Evolutionary conservation across 2,113 vertebrate species (phyloP).

Genomic region (Etheostoma spectabile): DNA sequence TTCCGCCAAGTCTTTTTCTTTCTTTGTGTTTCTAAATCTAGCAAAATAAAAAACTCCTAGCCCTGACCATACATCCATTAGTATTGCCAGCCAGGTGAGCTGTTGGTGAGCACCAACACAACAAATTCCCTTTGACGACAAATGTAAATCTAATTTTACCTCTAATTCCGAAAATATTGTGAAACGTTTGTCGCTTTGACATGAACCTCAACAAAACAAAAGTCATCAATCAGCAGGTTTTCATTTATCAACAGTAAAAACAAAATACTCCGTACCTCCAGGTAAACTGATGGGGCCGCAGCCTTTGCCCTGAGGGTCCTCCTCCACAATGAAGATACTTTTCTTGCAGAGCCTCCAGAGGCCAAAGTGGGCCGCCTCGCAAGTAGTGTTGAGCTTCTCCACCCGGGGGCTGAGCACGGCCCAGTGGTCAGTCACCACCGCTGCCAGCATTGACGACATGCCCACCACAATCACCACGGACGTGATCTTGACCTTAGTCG

Average conservation of each 20-base stretch:
- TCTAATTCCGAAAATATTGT: background rate
- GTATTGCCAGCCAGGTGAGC: background rate
- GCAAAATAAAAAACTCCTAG: background rate
- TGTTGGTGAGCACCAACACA: background rate
- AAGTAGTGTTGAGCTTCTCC: slow-evolving; percentile 86
- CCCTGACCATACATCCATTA: background rate
- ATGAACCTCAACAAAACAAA: background rate
- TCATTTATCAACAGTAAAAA: background rate
- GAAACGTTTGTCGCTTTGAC: background rate
- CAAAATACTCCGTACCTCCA: slow-evolving; percentile 87
- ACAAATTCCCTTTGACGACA: background rate
- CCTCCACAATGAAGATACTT: slow-evolving; percentile 81
- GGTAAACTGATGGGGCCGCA: slow-evolving; percentile 90
- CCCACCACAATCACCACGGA: slow-evolving; percentile 90
- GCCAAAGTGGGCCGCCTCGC: slow-evolving; percentile 94
- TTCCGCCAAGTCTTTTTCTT: background rate
- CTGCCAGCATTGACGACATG: slow-evolving; percentile 87
- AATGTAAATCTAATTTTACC: background rate
- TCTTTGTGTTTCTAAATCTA: background rate
- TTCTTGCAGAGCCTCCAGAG: slow-evolving; percentile 96
- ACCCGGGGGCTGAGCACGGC: slow-evolving; percentile 92
- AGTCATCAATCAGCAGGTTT: background rate
- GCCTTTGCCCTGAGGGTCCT: slow-evolving; percentile 81
- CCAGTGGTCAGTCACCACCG: slow-evolving; percentile 95
- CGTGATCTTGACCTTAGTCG: slow-evolving; percentile 90